These are phyloP conservation scores for Echinometra lucunter DNA, from an alignment of 53 echinoderm and acorn worm species.

Conservation along the genomic window DNA sequence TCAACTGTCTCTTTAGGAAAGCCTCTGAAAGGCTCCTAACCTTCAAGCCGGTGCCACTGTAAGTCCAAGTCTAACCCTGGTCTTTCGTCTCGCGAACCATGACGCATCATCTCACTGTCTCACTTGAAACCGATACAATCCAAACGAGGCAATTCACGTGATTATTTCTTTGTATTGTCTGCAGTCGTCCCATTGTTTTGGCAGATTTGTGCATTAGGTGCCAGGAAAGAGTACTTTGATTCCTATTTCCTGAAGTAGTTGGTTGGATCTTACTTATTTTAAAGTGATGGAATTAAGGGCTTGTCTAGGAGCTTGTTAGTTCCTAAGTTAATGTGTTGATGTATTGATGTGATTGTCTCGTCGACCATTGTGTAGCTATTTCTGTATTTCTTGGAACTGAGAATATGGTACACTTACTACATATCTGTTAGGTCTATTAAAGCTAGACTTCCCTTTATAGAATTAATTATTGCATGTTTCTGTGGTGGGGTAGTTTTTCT, in stretches of 20 bases:
- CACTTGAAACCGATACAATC: conserved; percentile 38
- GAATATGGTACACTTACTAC: no score
- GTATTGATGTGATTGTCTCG: background rate
- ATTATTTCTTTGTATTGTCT: conserved; percentile 15
- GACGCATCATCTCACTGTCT: background rate
- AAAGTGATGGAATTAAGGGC: conserved; percentile 17
- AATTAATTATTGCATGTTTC: no score
- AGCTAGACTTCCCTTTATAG: background rate
- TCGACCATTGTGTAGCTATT: background rate
- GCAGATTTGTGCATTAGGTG: background rate
- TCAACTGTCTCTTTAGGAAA: conserved; percentile 4
- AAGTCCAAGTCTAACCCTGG: background rate
- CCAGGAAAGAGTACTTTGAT: conserved; percentile 7
- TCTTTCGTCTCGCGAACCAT: background rate
- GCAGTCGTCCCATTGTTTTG: background rate
- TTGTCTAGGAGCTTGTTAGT: background rate
- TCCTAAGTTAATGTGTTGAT: background rate
- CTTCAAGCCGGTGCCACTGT: background rate
- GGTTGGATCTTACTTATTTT: background rate
- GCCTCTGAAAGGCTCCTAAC: conserved; percentile 6
- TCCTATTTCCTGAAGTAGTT: conserved; percentile 4
- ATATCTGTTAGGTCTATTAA: no score
- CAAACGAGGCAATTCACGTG: background rate
- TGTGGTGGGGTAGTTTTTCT: no score
- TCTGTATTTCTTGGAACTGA: background rate